Base-by-base conservation (phyloP, 2,113 vertebrate species). In the Corydoras sp. region DNA sequence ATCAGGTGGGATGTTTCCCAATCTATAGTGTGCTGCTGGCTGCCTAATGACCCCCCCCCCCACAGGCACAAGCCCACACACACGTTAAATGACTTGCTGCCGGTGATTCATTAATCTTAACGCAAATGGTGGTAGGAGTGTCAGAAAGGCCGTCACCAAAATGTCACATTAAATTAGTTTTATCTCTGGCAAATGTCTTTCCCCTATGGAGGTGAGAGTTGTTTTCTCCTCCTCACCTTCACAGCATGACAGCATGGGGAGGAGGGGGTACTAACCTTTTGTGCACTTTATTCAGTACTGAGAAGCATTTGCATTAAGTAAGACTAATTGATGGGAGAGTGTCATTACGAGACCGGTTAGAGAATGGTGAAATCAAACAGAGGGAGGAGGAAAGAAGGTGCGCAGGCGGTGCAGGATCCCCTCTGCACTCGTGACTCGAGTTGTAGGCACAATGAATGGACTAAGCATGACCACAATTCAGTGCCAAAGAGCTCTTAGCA, bases 91-190 rank as follows among this genome's bases (percentile, higher is more conserved):
- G 84, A 86, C 86, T 85, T 80, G 84, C 87, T 85, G 84, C 83
- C 83, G 82, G 85, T 77, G 59, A 81, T 83, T 88, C 84, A 87
- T 89, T 88, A 86, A 88, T 89, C 84, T 82, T 86, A 80, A 86
- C 80, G 82, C 83, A 59, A 62, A 56, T 56, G 6, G 54, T 56
- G 51, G 54, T 30, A 13, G 14, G 81, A 68, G 81, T 79, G 69
- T 72, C 80, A 66, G 62, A 75, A 72, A 69, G 61, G 61, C 68
- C 51, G 55, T 64, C 54, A 15, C 14, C 14, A 56, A 79, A 76
- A 79, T 79, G 77, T 60, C 65, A 72, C 72, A 74, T 78, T 73
- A 74, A 77, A 76, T 76, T 71, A 78, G 77, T 77, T 82, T 77
- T 30, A 73, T 80, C 77, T 76, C 63, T 71, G 63, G 66, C 80